Conservation (phyloP, 64 coral and sea anemone species). For the Montipora sp. region DNA sequence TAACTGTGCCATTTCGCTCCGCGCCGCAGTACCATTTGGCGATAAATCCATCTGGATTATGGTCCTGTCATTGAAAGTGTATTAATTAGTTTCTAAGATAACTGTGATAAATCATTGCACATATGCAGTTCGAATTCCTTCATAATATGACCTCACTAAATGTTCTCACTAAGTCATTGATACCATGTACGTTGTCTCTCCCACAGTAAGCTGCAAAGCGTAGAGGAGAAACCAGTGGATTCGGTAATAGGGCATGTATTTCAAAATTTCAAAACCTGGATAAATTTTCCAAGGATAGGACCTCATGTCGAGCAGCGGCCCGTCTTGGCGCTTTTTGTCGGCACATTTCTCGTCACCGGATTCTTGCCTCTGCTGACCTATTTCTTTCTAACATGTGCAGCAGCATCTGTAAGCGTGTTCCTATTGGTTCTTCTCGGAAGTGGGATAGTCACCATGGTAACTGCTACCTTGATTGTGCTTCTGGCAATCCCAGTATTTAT, state of each 20-base stretch:
- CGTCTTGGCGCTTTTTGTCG: not conserved
- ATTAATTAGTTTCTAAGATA: no score
- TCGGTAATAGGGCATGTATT: not conserved
- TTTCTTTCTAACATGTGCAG: not conserved
- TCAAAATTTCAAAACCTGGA: not conserved
- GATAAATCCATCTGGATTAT: no score
- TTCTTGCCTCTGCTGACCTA: conserved; percentile 11
- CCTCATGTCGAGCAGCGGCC: not conserved
- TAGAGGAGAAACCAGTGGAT: not conserved
- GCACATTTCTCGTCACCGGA: not conserved
- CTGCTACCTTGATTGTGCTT: not conserved
- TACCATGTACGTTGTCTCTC: not conserved
- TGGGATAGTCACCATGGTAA: conserved; percentile 22
- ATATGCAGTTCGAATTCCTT: no score
- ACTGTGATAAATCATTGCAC: no score
- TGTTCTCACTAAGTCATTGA: no score
- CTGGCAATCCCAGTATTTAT: conserved; percentile 19
- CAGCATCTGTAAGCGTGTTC: not conserved
- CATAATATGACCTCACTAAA: no score
- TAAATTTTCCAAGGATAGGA: not conserved
- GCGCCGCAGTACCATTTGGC: no score
- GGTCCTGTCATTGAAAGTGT: no score
- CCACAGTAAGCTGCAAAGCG: not conserved
- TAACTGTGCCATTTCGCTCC: no score
- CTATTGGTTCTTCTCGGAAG: not conserved